phyloP scores from a whole-genome alignment of 2,113 vertebrate genomes.

The Odobenus rosmarus region DNA sequence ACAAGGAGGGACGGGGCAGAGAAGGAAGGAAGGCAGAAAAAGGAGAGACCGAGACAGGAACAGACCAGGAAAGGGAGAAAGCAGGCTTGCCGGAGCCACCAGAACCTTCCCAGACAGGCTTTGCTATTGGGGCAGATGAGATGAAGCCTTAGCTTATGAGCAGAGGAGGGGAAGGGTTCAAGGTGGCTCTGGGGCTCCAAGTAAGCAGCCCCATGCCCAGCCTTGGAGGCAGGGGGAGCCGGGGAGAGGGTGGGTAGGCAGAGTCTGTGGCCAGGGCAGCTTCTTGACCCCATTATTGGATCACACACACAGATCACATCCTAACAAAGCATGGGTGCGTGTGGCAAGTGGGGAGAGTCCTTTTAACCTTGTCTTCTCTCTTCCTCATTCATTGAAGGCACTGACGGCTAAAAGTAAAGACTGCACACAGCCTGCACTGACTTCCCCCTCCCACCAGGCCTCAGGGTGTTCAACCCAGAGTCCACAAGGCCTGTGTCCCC shows the following conservation, averaged over 20 bases:
- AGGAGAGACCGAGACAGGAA: not conserved
- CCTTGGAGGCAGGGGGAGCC: not conserved
- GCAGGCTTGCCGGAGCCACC: not conserved
- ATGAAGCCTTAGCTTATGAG: not conserved
- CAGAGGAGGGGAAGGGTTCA: conserved; percentile 2
- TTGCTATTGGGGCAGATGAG: not conserved
- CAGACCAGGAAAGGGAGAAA: not conserved
- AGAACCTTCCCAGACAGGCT: not conserved
- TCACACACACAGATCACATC: not conserved
- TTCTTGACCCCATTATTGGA: not conserved
- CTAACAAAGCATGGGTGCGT: not conserved
- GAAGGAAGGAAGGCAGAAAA: not conserved
- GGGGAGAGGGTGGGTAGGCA: not conserved
- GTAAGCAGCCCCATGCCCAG: conserved; percentile 51
- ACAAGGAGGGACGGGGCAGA: not conserved
- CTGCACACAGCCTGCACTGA: no score
- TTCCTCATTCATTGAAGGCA: not conserved
- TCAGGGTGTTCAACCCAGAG: not conserved
- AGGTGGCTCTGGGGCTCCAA: conserved; percentile 15
- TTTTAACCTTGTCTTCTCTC: not conserved
- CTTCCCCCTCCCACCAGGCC: no score
- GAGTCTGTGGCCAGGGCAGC: not conserved
- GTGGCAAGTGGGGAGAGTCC: not conserved
- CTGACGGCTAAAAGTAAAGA: not conserved
- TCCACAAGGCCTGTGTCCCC: no score